Conservation (phyloP, 2,797 vertebrate genomes). For the Enteromius anoplus region DNA sequence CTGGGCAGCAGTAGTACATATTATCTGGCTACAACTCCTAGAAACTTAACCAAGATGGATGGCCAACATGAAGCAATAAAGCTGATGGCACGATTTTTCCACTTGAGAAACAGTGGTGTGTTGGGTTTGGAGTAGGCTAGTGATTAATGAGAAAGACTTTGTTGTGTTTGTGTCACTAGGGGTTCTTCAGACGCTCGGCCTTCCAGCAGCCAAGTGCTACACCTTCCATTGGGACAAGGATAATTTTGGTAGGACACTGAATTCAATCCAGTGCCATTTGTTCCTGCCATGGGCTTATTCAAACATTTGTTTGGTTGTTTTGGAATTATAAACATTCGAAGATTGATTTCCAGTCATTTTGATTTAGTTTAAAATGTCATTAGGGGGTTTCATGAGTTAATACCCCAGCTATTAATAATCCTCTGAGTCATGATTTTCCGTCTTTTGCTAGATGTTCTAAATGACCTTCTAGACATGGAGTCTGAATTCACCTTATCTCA, state of each 20-base stretch:
- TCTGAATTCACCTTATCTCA: slow-evolving; percentile 63
- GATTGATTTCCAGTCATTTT: slow-evolving; percentile 14
- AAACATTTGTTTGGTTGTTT: slow-evolving; percentile 26
- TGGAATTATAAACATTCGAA: not conserved
- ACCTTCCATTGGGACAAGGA: slow-evolving; percentile 94
- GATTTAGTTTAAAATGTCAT: slow-evolving; percentile 18
- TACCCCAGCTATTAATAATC: not conserved
- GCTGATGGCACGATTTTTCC: not conserved
- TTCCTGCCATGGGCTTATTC: not conserved
- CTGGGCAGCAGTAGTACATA: slow-evolving; percentile 11
- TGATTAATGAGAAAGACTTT: slow-evolving; percentile 36
- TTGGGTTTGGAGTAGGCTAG: not conserved
- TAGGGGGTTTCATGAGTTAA: not conserved
- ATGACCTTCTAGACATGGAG: slow-evolving; percentile 85
- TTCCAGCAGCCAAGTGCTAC: slow-evolving; percentile 88
- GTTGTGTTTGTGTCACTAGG: slow-evolving; percentile 62
- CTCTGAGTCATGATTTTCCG: not conserved
- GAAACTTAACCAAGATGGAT: slow-evolving; percentile 15
- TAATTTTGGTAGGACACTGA: slow-evolving; percentile 87
- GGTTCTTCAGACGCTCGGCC: slow-evolving; percentile 83
- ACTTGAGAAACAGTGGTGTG: not conserved
- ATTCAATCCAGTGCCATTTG: not conserved
- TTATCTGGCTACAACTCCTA: slow-evolving; percentile 3
- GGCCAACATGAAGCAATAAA: slow-evolving; percentile 9
- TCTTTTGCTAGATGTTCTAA: slow-evolving; percentile 82